Base-by-base conservation (phyloP, 64 coral and sea anemone species). In the Astreopora myriophthalma region DNA sequence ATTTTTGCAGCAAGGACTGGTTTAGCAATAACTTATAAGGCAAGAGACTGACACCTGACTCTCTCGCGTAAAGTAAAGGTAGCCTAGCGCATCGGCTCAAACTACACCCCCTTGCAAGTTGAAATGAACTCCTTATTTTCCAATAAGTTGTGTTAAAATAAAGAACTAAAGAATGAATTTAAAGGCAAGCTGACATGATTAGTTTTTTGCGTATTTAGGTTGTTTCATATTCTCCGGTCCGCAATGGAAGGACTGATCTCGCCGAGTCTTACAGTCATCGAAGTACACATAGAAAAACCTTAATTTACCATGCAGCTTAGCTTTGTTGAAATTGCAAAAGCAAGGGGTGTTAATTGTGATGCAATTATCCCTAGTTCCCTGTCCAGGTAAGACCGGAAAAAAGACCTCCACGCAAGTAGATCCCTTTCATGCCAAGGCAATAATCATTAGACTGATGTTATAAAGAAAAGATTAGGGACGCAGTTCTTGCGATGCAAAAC, bases 1-100 rank as follows among this genome's bases (percentile, higher is more conserved):
- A 78, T 78, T 78, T 3, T 52, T 51, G 75, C 40, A 78, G 44
- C 79, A 83, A 83, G 79, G 79, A 83, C 79, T 65, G 22, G 17
- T 64, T 64, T 83, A 64, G 32, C 79, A 64, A 62, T 64, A 57
- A 65, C 32, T 34, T n/a, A n/a, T n/a, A 80, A 32, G 31, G 16
- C 52, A 58, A 58, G 17, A 58, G 42, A 46, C 42, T 46, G 42
- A 5, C 42, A 46, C 5, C 9, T 11, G 17, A 16, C 0, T 2
- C 52, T 58, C 42, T 46, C 11, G 52, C 17, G 17, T 26, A 24
- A 26, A 17, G 12, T 64, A 63, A 34, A 33, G 75, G 57, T 63
- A 64, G 79, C 57, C 52, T 57, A 83, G 55, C 33, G 57, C 31
- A 62, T 83, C 38, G 19, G 22, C 79, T 35, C 38, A 10, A 36